Conservation (phyloP, 1,140 invertebrate genomes). For the Nymphalis io region DNA sequence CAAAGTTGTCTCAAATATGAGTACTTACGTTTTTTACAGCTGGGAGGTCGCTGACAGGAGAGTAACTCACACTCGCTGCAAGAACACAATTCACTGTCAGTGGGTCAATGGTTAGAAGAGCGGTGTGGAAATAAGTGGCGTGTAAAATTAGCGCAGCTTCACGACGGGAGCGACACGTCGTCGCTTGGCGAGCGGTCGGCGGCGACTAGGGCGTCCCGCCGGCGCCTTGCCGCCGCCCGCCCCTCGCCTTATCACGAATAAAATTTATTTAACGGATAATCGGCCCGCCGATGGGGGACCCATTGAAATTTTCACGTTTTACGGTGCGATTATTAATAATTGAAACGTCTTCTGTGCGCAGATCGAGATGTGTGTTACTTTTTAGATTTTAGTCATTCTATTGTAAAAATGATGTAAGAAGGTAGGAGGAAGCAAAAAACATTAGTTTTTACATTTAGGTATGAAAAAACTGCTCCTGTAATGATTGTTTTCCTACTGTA, state of each 20-base stretch:
- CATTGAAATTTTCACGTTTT: slow-evolving; percentile 68
- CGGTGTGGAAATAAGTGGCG: slow-evolving; percentile 57
- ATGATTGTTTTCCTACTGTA: too few species aligned
- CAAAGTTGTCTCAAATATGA: slow-evolving; percentile 37
- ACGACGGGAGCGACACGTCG: slow-evolving; percentile 51
- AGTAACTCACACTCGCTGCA: slow-evolving; percentile 47
- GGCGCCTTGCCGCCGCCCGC: slow-evolving; percentile 65
- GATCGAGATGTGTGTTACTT: neutral
- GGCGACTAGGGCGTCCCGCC: slow-evolving; percentile 66
- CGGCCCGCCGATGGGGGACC: slow-evolving; percentile 59
- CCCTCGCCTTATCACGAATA: slow-evolving; percentile 73
- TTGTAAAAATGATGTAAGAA: neutral
- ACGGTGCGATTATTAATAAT: slow-evolving; percentile 59
- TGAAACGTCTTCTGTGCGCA: slow-evolving; percentile 18
- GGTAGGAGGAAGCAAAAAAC: too few species aligned
- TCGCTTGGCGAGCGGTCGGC: slow-evolving; percentile 51
- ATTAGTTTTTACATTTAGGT: too few species aligned
- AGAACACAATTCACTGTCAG: slow-evolving; percentile 69
- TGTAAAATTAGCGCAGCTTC: slow-evolving; percentile 67
- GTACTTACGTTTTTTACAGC: slow-evolving; percentile 46
- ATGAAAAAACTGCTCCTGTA: too few species aligned
- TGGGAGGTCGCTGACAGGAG: slow-evolving; percentile 30
- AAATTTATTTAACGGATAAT: slow-evolving; percentile 79
- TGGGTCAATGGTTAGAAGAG: slow-evolving; percentile 54
- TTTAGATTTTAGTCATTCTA: neutral